These are phyloP conservation scores for Astatotilapia flaviijosephi DNA, from an alignment of 2,113 vertebrate genomes.

Conservation along the genomic window DNA sequence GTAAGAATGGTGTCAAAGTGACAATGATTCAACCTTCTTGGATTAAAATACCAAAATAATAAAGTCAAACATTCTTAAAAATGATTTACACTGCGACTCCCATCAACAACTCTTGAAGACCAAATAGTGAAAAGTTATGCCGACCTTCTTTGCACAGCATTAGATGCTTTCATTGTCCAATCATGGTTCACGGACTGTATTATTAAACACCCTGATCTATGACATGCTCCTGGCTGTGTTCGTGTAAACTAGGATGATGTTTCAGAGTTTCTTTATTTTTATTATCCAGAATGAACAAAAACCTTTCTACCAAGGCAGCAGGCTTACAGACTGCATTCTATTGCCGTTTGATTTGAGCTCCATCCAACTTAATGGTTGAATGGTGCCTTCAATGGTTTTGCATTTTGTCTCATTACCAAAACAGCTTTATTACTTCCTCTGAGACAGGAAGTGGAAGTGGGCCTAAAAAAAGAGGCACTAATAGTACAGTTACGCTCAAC, in stretches of 20 bases:
- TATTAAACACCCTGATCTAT: neutral
- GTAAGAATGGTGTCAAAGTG: neutral
- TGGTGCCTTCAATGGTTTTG: neutral
- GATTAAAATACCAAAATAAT: neutral
- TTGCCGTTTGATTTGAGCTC: neutral
- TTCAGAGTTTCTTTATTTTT: neutral
- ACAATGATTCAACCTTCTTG: neutral
- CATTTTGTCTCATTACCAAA: slow-evolving; percentile 8
- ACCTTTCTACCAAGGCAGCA: neutral
- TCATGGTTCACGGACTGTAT: neutral
- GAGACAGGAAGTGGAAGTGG: slow-evolving; percentile 23
- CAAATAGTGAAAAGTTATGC: neutral
- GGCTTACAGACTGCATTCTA: neutral
- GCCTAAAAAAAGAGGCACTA: neutral
- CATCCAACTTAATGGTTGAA: neutral
- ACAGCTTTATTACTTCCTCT: slow-evolving; percentile 29
- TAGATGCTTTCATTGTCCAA: neutral
- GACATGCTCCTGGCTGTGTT: neutral
- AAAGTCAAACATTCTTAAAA: neutral
- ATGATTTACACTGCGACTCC: neutral
- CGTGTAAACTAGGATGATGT: rapidly evolving
- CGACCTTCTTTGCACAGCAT: neutral
- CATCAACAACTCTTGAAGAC: neutral
- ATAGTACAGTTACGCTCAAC: neutral
- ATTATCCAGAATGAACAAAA: neutral